Evolutionary conservation across 2,797 vertebrate species (phyloP).

Genomic region (Octomys mimax): DNA sequence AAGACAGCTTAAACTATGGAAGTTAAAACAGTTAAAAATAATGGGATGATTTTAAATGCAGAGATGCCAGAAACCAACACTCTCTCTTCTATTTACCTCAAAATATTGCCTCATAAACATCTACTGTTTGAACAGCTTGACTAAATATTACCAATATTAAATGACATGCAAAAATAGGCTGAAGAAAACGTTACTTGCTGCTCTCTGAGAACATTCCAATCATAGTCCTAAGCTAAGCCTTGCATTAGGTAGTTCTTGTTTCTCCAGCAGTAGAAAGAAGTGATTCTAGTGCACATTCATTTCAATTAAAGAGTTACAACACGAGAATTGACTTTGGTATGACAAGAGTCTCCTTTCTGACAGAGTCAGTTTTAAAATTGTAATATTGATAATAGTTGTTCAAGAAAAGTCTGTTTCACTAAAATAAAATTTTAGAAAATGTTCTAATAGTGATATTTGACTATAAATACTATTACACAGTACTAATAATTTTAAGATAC

Average conservation of each 20-base stretch:
- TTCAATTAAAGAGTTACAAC: neutral
- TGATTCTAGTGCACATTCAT: neutral
- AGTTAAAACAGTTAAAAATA: neutral
- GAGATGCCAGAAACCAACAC: neutral
- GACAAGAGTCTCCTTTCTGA: neutral
- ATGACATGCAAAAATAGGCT: neutral
- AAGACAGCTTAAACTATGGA: neutral
- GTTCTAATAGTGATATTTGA: neutral
- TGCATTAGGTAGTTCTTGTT: neutral
- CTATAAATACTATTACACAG: neutral
- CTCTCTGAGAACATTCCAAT: neutral
- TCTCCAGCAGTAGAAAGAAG: neutral
- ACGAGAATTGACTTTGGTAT: neutral
- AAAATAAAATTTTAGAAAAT: neutral
- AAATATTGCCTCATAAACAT: neutral
- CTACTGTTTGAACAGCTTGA: neutral
- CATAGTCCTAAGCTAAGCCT: neutral
- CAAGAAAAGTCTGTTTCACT: neutral
- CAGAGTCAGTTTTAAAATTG: neutral
- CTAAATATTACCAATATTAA: neutral
- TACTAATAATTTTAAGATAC: neutral
- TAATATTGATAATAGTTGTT: neutral
- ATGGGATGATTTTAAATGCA: neutral
- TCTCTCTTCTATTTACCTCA: neutral
- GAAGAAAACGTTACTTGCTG: neutral